Conservation (phyloP, 2,113 vertebrate species). For the Siphamia tubifer region DNA sequence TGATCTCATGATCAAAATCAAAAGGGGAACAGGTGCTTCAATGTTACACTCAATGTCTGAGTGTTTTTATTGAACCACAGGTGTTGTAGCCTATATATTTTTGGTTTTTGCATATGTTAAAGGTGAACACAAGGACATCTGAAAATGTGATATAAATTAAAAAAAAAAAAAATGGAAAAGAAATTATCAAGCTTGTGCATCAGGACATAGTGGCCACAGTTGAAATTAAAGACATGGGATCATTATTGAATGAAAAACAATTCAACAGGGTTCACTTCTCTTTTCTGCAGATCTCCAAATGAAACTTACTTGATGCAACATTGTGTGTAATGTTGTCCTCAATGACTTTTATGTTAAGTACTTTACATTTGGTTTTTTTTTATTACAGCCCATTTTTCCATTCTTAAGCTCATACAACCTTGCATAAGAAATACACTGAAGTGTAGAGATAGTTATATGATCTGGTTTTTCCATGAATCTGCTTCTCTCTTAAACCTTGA, state of each 20-base stretch:
- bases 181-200: too few species aligned
- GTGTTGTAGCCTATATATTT: not conserved
- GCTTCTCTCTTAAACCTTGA: not conserved
- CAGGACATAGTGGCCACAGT: not conserved
- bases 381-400: not conserved
- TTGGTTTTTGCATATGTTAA: not conserved
- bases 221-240: not conserved
- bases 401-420: not conserved
- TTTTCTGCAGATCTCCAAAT: not conserved
- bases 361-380: not conserved
- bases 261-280: too few species aligned
- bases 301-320: not conserved
- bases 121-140: not conserved
- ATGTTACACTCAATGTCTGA: not conserved
- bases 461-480: too few species aligned
- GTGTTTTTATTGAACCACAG: not conserved
- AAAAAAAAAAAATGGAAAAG: not conserved
- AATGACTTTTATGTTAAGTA: not conserved
- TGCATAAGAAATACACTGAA: not conserved
- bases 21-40: constrained; percentile 41
- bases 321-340: not conserved
- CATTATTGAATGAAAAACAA: too few species aligned
- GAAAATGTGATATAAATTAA: not conserved
- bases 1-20: constrained; percentile 13
- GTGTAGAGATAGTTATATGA: too few species aligned